phyloP scores from a whole-genome alignment of 1,140 invertebrate species.

The Ridgeia piscesae region DNA sequence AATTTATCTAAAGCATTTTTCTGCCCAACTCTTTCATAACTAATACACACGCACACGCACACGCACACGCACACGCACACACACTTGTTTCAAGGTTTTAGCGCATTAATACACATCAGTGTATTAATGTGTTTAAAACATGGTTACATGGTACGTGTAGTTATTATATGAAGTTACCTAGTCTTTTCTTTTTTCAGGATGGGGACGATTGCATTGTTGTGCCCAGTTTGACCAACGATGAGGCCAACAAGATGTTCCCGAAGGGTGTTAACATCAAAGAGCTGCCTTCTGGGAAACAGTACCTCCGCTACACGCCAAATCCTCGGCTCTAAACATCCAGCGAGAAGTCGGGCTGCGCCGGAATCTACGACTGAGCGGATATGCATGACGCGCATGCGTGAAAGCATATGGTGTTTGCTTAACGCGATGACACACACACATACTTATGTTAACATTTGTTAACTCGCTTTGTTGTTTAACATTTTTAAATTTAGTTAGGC shows the following conservation, averaged over 20 bases:
- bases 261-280: slow-evolving; percentile 68
- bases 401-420: neutral
- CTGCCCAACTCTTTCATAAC: no score
- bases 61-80: no score
- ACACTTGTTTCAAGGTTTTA: no score
- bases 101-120: no score
- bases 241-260: slow-evolving; percentile 73
- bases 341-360: neutral
- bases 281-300: slow-evolving; percentile 79
- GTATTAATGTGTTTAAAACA: no score
- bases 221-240: slow-evolving; percentile 71
- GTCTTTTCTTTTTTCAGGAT: slow-evolving; percentile 61
- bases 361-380: neutral
- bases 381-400: neutral
- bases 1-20: no score
- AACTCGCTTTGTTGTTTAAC: neutral
- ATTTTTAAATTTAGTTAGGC: neutral
- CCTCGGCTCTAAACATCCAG: neutral
- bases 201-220: slow-evolving; percentile 82
- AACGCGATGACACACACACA: neutral
- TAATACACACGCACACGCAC: no score
- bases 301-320: slow-evolving; percentile 72
- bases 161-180: neutral
- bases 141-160: no score
- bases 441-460: neutral